Conservation (phyloP, 2,113 vertebrate species). For the Serinus canaria region DNA sequence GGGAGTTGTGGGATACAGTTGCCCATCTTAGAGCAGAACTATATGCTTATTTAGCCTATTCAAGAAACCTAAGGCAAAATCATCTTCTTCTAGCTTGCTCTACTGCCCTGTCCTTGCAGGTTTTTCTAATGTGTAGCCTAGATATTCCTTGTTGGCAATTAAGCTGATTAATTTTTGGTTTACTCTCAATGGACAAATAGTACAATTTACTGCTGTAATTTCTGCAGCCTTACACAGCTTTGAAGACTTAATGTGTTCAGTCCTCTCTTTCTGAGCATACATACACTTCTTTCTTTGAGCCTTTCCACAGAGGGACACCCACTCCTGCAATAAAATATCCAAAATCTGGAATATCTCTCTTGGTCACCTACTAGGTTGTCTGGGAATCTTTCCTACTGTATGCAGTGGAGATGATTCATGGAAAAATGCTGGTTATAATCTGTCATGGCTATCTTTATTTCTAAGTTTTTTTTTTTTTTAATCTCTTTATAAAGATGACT, state of each 20-base stretch:
- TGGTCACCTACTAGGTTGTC: not conserved
- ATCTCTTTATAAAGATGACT: not conserved
- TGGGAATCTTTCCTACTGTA: not conserved
- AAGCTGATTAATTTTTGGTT: constrained; percentile 21
- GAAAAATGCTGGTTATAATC: not conserved
- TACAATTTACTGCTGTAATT: not conserved
- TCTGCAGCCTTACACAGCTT: not conserved
- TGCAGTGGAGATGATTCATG: not conserved
- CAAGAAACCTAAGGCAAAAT: not conserved
- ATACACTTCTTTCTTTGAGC: not conserved
- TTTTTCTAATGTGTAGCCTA: not conserved
- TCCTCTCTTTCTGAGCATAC: not conserved
- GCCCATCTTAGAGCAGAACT: not conserved
- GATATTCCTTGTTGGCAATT: not conserved
- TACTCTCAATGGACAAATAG: not conserved
- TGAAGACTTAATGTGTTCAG: not conserved
- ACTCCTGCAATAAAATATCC: not conserved
- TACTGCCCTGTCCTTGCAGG: not conserved
- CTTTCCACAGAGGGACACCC: not conserved
- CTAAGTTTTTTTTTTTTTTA: not conserved
- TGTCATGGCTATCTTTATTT: not conserved
- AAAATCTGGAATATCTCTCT: not conserved
- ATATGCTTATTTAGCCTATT: not conserved
- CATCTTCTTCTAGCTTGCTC: not conserved
- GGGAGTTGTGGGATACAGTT: not conserved